Evolutionary conservation across 2,888 invertebrate genomes (phyloP).

Genomic region (Tetheella fluctuosa): DNA sequence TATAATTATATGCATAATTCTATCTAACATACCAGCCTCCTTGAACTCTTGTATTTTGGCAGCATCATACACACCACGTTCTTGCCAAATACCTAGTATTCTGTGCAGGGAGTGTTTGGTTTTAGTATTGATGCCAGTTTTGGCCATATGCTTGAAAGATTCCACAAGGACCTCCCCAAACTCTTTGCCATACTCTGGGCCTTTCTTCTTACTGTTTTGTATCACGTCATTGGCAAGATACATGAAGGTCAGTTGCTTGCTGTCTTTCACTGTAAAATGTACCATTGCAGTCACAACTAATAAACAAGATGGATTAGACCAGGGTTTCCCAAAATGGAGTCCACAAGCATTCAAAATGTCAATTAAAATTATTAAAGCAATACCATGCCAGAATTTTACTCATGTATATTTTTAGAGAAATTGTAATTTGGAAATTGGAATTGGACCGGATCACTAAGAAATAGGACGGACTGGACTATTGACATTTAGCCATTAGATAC

Average conservation of each 20-base stretch:
- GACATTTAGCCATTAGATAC: no score
- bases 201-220: slow-evolving; percentile 99
- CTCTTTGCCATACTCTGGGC: slow-evolving; percentile 96
- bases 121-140: slow-evolving; percentile 89
- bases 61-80: slow-evolving; percentile 94
- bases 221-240: slow-evolving; percentile 99
- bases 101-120: slow-evolving; percentile 91
- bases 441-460: no score
- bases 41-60: slow-evolving; percentile 92
- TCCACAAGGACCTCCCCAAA: slow-evolving; percentile 92
- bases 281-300: neutral
- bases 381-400: no score
- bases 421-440: no score
- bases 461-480: no score
- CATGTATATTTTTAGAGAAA: no score
- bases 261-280: slow-evolving; percentile 88
- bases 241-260: slow-evolving; percentile 95
- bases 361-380: no score
- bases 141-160: slow-evolving; percentile 93
- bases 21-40: slow-evolving; percentile 73
- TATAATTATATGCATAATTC: neutral
- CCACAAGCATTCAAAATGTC: neutral
- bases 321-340: neutral
- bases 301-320: neutral
- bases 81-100: slow-evolving; percentile 95